Evolutionary conservation across 2,113 vertebrate species (phyloP).

Genomic region (Tachuris rubrigastra): DNA sequence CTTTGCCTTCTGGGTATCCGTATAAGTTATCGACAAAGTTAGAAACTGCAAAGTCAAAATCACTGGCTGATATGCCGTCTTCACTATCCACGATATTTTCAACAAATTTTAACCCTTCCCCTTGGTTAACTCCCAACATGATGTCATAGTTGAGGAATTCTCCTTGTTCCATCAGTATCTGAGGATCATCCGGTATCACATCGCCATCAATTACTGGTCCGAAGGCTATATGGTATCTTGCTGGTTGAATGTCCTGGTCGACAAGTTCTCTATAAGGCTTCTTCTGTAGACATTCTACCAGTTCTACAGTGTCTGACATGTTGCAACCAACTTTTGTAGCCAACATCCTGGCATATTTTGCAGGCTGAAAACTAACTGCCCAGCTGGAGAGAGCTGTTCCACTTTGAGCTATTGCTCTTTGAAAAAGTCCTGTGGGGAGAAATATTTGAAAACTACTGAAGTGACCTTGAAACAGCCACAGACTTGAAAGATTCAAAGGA

Average conservation of each 20-base stretch:
- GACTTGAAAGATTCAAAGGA: conserved; percentile 29
- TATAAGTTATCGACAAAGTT: conserved; percentile 98
- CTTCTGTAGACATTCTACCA: conserved; percentile 93
- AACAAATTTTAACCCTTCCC: conserved; percentile 96
- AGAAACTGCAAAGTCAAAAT: conserved; percentile 98
- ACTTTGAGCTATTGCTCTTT: conserved; percentile 97
- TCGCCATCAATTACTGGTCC: conserved; percentile 99
- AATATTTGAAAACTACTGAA: conserved; percentile 64
- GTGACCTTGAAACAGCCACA: conserved; percentile 43
- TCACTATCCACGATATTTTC: conserved; percentile 98
- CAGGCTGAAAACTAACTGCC: conserved; percentile 98
- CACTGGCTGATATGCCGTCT: conserved; percentile 95
- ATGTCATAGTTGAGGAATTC: conserved; percentile 99
- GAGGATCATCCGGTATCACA: conserved; percentile 96
- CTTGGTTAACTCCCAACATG: conserved; percentile 98
- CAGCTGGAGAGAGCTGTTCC: conserved; percentile 97
- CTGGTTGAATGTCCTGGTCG: conserved; percentile 98
- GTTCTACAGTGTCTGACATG: conserved; percentile 92
- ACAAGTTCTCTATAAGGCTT: conserved; percentile 98
- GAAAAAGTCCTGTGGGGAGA: conserved; percentile 88
- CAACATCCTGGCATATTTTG: conserved; percentile 94
- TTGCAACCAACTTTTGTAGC: conserved; percentile 97
- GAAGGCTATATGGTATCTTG: conserved; percentile 97
- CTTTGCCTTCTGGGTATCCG: conserved; percentile 97
- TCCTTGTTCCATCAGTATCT: conserved; percentile 98